Evolutionary conservation across 1,140 invertebrate genomes (phyloP), one percentile per base, ranked within the genome.

Genomic region (Drosophila gunungcola): DNA sequence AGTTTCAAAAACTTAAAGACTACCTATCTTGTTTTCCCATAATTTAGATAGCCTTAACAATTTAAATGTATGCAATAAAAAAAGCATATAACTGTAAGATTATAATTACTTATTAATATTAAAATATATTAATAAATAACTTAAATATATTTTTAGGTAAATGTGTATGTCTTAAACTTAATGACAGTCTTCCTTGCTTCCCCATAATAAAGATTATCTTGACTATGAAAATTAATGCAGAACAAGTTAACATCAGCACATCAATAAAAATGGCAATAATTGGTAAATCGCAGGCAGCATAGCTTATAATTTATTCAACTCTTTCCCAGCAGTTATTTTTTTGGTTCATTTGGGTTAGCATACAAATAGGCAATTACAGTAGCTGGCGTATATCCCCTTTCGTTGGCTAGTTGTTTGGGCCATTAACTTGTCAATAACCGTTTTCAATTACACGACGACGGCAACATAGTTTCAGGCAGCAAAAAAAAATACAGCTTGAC

Each of bases 391-490:
- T 67, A 58, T 57, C 62, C 51, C 46, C 42, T 46, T 51, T 45
- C 43, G 73, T 46, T 80, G 79, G 39, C 63, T 42, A 52, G 52
- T 63, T 54, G 73, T 42, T 56, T 52, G 78, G 67, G 45, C 84
- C 84, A 89, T 89, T 89, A 89, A 84, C 68, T 89, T 88, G 84
- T 78, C 84, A 89, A 89, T 89, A 89, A 89, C 84, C 80, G 78
- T 89, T 89, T 89, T 86, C 83, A 89, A 89, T 88, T 89, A 89
- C 76, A 80, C 61, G 57, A 62, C 45, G 54, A 70, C 55, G 48
- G 57, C 29, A 45, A 29, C 54, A 73, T 53, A 32, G 54, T 62
- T 58, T 27, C 10, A 21, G 25, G 13, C 10, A 38, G n/a, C 21
- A 6, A 27, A 63, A 62, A 45, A 38, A 48, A 13, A 11, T 45